Evolutionary conservation across 1,140 invertebrate species (phyloP), one percentile per base, ranked within the genome.

Genomic region (Drosophila azteca): DNA sequence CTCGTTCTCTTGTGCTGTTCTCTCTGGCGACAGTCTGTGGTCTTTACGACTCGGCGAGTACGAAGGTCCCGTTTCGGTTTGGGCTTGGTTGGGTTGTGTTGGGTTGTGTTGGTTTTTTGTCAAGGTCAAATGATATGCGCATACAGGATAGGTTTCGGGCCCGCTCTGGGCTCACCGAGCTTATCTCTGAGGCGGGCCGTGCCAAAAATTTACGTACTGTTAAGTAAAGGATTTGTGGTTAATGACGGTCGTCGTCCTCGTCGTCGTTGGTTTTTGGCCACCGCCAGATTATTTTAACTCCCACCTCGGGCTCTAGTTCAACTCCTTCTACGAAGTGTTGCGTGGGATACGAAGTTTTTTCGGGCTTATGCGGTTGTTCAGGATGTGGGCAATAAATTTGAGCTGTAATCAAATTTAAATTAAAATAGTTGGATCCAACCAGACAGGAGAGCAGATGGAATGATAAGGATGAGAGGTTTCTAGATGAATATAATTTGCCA

Each of bases 171-270:
- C 17, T 20, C 17, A 39, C 5, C 52, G 17, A 39, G 80, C 77
- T 84, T 85, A 87, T 85, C 82, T 87, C 70, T 44, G 57, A 68
- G 81, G 58, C 69, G 61, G 55, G 81, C 72, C 48, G 61, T 52
- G 61, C 83, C 80, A 76, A 75, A 88, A 85, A 85, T 85, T 85
- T 85, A 85, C 82, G 82, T 85, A 85, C 82, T 85, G 82, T 85
- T 85, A 85, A 85, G 82, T 87, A 87, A 85, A 87, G 82, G 82
- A 85, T 85, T 85, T 85, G 82, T 85, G 82, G 83, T 85, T 85
- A 85, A 85, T 85, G 82, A 88, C 83, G 82, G 82, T 85, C 69
- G 77, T 79, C 59, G 50, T 43, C n/a, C 82, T 85, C 69, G 77
- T 79, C 59, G 50, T 43, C n/a, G 3, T 43, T 46, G 59, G 35